Base-by-base conservation (phyloP, 2,888 invertebrate genomes). In the Latheticus oryzae region DNA sequence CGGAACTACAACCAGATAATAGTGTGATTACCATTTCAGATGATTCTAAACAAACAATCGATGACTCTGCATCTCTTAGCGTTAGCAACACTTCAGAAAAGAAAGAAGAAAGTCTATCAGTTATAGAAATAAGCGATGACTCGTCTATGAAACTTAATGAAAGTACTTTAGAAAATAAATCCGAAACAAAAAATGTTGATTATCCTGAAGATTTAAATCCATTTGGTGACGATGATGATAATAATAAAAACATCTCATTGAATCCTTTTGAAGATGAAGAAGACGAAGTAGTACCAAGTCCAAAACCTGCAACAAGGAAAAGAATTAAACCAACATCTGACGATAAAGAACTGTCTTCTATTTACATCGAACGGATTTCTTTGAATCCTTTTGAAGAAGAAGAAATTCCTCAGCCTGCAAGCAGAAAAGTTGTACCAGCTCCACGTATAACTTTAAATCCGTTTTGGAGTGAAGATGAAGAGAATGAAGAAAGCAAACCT, bases 171-270 rank as follows among this genome's bases (percentile, higher is more conserved):
- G n/a, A n/a, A n/a, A n/a, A n/a, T n/a, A n/a, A n/a, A 21, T 21
- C 5, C 5, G 23, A 21, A 21, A 8, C 5, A n/a, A 28, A 28
- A 8, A 28, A 9, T 5, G 16, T 15, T 13, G 55, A 65, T 9
- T 75, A 94, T 80, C 94, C 94, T 0, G 86, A 86, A 62, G 85
- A 90, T 72, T 81, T 93, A 61, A 94, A 95, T 82, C 94, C 94
- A 2, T 95, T 95, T 79, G 87, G 84, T 21, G 88, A 88, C 65
- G 90, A 90, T 51, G 84, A 83, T 15, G 84, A 85, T 5, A 26
- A 30, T 3, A 11, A 51, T 26, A 19, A 28, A 16, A 52, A 43
- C 7, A 54, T 56, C 15, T 68, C 72, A 3, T 56, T 68, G 21
- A 74, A 74, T 69, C 73, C 75, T 24, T 75, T 77, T 59, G 70